Evolutionary conservation across 2,888 invertebrate species (phyloP).

Genomic region (Leptinotarsa haldemani): DNA sequence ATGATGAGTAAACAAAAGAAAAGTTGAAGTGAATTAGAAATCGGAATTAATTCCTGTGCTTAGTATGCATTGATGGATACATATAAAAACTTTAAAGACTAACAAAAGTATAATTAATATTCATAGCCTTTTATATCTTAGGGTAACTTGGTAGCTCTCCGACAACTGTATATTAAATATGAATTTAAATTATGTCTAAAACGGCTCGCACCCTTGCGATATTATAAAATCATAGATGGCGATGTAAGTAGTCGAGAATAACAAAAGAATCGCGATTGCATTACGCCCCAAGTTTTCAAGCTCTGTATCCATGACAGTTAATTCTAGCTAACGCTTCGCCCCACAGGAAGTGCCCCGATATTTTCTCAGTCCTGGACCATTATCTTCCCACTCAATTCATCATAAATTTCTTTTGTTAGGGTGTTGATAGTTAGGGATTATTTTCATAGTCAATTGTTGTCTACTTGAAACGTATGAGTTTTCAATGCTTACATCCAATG

Average conservation of each 20-base stretch:
- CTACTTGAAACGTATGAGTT: neutral
- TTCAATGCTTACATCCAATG: no score
- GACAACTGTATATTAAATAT: conserved; percentile 61
- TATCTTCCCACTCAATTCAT: conserved; percentile 63
- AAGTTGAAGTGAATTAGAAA: neutral
- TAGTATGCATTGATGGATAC: conserved; percentile 44
- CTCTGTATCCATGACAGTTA: conserved; percentile 64
- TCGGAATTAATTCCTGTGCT: conserved; percentile 40
- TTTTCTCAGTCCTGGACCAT: conserved; percentile 62
- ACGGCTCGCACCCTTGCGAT: conserved; percentile 54
- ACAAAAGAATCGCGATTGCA: conserved; percentile 57
- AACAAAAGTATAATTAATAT: conserved; percentile 61
- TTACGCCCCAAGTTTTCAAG: conserved; percentile 61
- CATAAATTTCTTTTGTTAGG: conserved; percentile 62
- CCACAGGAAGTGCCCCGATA: conserved; percentile 62
- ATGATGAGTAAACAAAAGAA: neutral
- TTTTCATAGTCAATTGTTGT: conserved; percentile 6
- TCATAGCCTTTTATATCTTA: conserved; percentile 54
- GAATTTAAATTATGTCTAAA: conserved; percentile 62
- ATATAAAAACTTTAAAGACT: conserved; percentile 48
- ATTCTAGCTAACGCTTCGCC: conserved; percentile 56
- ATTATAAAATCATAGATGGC: conserved; percentile 60
- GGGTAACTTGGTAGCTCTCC: conserved; percentile 48
- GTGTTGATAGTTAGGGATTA: conserved; percentile 60
- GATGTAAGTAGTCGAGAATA: conserved; percentile 58